Evolutionary conservation across 2,888 invertebrate species (phyloP).

Genomic region (Metalampra italica): DNA sequence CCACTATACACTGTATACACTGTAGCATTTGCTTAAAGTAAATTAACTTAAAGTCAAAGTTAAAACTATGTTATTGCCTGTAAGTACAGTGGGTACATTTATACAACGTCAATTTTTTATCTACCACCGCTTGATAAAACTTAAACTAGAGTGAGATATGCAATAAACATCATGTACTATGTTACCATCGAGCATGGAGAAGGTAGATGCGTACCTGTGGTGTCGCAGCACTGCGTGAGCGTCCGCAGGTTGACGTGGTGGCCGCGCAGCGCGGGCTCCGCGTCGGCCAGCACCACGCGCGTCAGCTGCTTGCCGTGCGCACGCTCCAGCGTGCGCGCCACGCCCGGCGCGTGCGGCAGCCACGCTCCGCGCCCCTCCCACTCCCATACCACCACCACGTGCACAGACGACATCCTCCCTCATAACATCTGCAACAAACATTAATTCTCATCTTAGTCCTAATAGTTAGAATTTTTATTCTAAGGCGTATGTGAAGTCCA

Average conservation of each 20-base stretch:
- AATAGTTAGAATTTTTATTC: no score
- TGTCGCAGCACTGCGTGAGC: conserved; percentile 84
- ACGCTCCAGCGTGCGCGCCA: conserved; percentile 90
- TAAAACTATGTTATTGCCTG: no score
- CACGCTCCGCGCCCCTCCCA: conserved; percentile 78
- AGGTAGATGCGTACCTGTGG: conserved; percentile 40
- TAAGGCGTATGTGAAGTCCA: no score
- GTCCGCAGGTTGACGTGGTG: conserved; percentile 88
- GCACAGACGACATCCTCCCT: conserved; percentile 75
- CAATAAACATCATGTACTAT: no score
- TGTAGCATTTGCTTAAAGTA: no score
- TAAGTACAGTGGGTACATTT: no score
- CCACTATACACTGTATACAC: no score
- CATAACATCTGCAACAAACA: neutral
- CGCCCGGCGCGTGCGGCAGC: conserved; percentile 92
- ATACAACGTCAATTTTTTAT: no score
- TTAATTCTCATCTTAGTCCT: neutral
- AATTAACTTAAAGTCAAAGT: no score
- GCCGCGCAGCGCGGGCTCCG: conserved; percentile 87
- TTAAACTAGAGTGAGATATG: no score
- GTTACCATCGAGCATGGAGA: no score
- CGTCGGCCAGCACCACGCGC: conserved; percentile 90
- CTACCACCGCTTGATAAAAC: no score
- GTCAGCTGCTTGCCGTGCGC: conserved; percentile 91
- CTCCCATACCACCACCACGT: conserved; percentile 90